These are phyloP conservation scores for Aselliscus stoliczkanus DNA, from an alignment of 2,797 vertebrate species.

Conservation along the genomic window DNA sequence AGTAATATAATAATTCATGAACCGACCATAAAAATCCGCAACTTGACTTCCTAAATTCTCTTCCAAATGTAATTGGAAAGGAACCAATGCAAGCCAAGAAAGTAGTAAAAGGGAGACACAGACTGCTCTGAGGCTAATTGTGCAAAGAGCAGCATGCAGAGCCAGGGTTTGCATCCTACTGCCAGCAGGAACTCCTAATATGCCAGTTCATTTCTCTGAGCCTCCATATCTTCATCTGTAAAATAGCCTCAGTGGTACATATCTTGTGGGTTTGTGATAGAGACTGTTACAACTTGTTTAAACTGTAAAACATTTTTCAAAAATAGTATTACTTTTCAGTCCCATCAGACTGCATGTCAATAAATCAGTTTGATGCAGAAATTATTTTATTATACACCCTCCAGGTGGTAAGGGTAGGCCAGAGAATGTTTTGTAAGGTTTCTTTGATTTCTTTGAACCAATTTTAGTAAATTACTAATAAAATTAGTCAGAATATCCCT, in stretches of 20 bases:
- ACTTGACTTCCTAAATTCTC: neutral
- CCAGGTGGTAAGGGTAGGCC: neutral
- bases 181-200: neutral
- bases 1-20: neutral
- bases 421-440: neutral
- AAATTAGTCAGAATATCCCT: neutral
- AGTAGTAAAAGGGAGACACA: neutral
- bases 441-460: neutral
- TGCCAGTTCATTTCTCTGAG: neutral
- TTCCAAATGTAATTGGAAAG: conserved; percentile 1
- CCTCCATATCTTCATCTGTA: neutral
- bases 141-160: neutral
- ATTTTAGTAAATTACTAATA: neutral
- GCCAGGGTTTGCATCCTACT: neutral
- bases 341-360: neutral
- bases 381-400: neutral
- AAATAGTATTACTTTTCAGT: neutral
- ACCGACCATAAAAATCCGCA: neutral
- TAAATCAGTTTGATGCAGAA: neutral
- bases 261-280: neutral
- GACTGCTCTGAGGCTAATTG: neutral
- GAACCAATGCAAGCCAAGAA: neutral
- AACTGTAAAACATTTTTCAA: neutral
- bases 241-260: neutral
- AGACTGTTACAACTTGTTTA: neutral